Evolutionary conservation across 2,797 vertebrate species (phyloP).

Genomic region (Cichlasoma orientale): DNA sequence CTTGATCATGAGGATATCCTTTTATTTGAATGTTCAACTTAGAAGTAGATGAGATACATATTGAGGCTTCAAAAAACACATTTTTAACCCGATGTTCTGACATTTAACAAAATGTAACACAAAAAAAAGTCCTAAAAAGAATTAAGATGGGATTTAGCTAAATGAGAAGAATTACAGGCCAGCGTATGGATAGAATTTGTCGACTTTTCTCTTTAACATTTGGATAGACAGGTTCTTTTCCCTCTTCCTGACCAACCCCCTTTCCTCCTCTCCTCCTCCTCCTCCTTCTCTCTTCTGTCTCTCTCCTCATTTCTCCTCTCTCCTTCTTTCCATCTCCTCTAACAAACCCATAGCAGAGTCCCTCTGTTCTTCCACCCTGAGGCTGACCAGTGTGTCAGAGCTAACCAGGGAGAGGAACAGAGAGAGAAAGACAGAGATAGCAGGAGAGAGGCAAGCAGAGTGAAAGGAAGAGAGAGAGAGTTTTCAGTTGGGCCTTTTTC

Average conservation of each 20-base stretch:
- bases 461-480: conserved; percentile 60
- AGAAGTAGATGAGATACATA: neutral
- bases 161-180: neutral
- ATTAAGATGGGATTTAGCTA: neutral
- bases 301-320: conserved; percentile 63
- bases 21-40: neutral
- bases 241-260: conserved; percentile 43
- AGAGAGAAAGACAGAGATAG: conserved; percentile 73
- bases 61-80: neutral
- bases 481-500: conserved; percentile 78
- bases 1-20: neutral
- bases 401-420: conserved; percentile 84
- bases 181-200: neutral
- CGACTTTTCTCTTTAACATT: conserved; percentile 60
- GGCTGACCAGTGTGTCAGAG: conserved; percentile 87
- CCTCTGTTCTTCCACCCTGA: conserved; percentile 86
- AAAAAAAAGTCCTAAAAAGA: neutral
- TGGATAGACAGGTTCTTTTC: conserved; percentile 65
- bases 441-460: conserved; percentile 64
- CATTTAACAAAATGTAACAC: neutral
- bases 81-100: neutral
- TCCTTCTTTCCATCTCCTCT: conserved; percentile 73
- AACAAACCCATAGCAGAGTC: conserved; percentile 84
- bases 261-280: conserved; percentile 18
- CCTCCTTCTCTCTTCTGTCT: conserved; percentile 35